These are phyloP conservation scores for Zele albiditarsus DNA, from an alignment of 2,888 invertebrate genomes.

Conservation along the genomic window DNA sequence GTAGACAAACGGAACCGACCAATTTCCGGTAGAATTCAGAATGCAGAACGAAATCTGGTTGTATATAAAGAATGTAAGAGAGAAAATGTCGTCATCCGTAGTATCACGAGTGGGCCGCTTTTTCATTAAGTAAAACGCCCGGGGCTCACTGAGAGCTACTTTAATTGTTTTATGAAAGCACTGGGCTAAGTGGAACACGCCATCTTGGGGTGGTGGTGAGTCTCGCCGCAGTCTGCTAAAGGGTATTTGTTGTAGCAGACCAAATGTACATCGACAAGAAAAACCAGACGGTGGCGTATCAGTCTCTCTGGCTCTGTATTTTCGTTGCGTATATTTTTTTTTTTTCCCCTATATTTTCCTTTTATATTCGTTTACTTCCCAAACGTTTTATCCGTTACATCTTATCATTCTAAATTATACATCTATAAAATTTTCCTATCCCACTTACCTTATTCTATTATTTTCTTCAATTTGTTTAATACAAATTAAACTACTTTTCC, in stretches of 20 bases:
- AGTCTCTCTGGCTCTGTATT: not conserved
- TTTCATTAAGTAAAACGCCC: constrained; percentile 54
- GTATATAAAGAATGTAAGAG: not conserved
- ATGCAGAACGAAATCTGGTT: too few relatives aligned
- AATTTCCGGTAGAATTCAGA: not conserved
- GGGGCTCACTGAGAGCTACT: constrained; percentile 47
- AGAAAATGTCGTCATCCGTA: not conserved
- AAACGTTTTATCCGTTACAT: too few relatives aligned
- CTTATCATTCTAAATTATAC: too few relatives aligned
- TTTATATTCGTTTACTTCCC: constrained; percentile 30
- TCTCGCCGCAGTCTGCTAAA: constrained; percentile 20
- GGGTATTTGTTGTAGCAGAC: constrained; percentile 31
- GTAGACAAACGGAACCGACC: not conserved
- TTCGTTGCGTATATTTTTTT: not conserved
- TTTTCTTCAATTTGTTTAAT: too few relatives aligned
- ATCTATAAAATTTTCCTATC: too few relatives aligned
- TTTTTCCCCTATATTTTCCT: constrained; percentile 17
- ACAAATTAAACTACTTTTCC: too few relatives aligned
- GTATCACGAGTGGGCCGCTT: constrained; percentile 47
- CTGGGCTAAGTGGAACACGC: constrained; percentile 54
- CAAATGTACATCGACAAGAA: constrained; percentile 23
- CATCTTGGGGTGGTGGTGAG: constrained; percentile 44
- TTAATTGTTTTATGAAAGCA: constrained; percentile 57
- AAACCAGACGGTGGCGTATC: not conserved
- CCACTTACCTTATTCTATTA: too few relatives aligned